Conservation (phyloP, 2,888 invertebrate genomes). For the Stenurella melanura region DNA sequence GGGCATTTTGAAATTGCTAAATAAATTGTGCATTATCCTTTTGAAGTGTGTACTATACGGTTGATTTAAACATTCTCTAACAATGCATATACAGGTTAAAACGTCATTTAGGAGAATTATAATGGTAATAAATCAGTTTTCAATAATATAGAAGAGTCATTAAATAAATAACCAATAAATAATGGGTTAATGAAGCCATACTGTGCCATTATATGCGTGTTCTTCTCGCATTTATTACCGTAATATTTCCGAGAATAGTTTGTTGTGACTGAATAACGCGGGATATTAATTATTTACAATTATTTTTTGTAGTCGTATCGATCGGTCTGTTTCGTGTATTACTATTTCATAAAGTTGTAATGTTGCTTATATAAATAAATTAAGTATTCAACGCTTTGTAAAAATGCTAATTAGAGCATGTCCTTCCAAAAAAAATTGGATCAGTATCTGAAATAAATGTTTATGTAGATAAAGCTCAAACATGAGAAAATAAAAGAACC, state of each 20-base stretch:
- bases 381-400: background rate
- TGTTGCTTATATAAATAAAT: background rate
- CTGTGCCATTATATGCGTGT: constrained; percentile 55
- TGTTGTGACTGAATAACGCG: constrained; percentile 49
- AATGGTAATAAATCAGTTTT: constrained; percentile 57
- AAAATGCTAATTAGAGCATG: background rate
- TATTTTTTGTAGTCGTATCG: constrained; percentile 7
- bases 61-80: constrained; percentile 36
- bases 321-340: background rate
- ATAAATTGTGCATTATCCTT: constrained; percentile 33
- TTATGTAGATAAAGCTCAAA: no score
- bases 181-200: constrained; percentile 59
- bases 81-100: constrained; percentile 51
- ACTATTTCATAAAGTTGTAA: background rate
- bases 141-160: constrained; percentile 56
- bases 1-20: constrained; percentile 26
- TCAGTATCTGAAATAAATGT: background rate
- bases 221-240: constrained; percentile 53
- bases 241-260: constrained; percentile 50
- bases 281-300: constrained; percentile 14
- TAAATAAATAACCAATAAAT: constrained; percentile 60
- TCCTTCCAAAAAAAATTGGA: background rate
- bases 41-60: constrained; percentile 12
- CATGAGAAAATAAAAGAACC: no score
- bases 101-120: constrained; percentile 57